A percentile compares a stretch with the other conserved stretches of the same genome.
phyloP scores from a whole-genome alignment of 2,888 invertebrate species.

The Orthonevra nobilis region DNA sequence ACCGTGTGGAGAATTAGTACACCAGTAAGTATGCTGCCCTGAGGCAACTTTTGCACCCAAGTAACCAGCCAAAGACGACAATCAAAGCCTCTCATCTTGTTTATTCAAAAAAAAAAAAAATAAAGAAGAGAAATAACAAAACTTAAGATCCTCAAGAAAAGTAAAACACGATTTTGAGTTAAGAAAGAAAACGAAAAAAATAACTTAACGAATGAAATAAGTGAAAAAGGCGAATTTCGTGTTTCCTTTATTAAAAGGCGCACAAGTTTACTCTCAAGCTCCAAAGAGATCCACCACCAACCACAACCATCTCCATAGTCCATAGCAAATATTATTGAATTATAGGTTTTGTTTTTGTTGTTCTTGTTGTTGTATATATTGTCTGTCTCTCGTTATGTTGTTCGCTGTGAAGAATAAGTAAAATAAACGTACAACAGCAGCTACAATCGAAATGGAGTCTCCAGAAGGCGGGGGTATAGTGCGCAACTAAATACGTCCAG shows the following conservation, averaged over 20 bases:
- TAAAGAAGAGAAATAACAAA: too few species aligned
- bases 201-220: too few species aligned
- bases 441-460: slow-evolving; percentile 68
- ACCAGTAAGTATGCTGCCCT: slow-evolving; percentile 17
- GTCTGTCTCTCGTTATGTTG: slow-evolving; percentile 30
- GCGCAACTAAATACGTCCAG: slow-evolving; percentile 32
- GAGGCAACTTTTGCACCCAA: slow-evolving; percentile 31
- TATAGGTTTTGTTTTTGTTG: slow-evolving; percentile 13
- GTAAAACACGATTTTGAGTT: slow-evolving; percentile 60
- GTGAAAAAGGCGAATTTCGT: slow-evolving; percentile 66
- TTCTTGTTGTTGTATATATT: too few species aligned
- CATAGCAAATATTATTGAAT: slow-evolving; percentile 65
- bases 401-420: slow-evolving; percentile 27
- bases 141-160: slow-evolving; percentile 21
- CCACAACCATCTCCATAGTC: slow-evolving; percentile 34
- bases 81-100: slow-evolving; percentile 49
- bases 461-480: slow-evolving; percentile 64
- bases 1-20: slow-evolving; percentile 61
- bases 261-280: slow-evolving; percentile 2
- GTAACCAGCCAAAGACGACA: slow-evolving; percentile 45
- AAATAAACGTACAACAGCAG: slow-evolving; percentile 38
- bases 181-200: too few species aligned
- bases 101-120: slow-evolving; percentile 27
- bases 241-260: slow-evolving; percentile 71
- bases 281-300: slow-evolving; percentile 18